These are phyloP conservation scores for Leptobrachium ailaonicum DNA, from an alignment of 2,113 vertebrate genomes.

Conservation along the genomic window DNA sequence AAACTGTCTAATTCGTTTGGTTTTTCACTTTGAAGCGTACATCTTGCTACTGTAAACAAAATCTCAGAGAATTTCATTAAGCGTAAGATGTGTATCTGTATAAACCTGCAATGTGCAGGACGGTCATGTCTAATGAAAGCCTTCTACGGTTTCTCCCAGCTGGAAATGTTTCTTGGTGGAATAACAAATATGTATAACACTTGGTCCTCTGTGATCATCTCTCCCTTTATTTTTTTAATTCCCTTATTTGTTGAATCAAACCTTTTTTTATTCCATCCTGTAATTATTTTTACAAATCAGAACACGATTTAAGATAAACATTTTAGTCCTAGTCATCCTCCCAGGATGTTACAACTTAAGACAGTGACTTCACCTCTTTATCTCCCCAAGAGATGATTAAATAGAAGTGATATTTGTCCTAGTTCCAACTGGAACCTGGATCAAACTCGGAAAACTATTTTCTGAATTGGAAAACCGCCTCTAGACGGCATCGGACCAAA, in stretches of 20 bases:
- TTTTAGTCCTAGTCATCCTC: not conserved
- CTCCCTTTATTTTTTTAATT: not conserved
- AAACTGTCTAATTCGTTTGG: no score
- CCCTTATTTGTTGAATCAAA: not conserved
- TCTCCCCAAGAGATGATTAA: not conserved
- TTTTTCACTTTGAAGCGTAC: no score
- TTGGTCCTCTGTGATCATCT: not conserved
- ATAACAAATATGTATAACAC: not conserved
- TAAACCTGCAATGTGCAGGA: no score
- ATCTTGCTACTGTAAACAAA: no score
- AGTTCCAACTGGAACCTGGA: not conserved
- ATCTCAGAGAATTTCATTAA: no score
- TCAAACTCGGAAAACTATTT: not conserved
- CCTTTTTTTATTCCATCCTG: not conserved
- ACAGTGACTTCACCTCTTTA: no score
- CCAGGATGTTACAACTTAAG: not conserved
- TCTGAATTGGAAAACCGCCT: no score
- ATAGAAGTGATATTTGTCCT: not conserved
- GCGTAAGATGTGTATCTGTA: no score
- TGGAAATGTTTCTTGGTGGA: not conserved
- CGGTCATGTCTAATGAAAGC: not conserved
- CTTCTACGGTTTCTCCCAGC: not conserved
- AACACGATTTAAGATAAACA: not conserved
- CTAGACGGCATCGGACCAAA: not conserved
- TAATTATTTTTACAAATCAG: not conserved